Evolutionary conservation across 2,797 vertebrate genomes (phyloP), one percentile per base, ranked within the genome.

Genomic region (Danio kyathit): DNA sequence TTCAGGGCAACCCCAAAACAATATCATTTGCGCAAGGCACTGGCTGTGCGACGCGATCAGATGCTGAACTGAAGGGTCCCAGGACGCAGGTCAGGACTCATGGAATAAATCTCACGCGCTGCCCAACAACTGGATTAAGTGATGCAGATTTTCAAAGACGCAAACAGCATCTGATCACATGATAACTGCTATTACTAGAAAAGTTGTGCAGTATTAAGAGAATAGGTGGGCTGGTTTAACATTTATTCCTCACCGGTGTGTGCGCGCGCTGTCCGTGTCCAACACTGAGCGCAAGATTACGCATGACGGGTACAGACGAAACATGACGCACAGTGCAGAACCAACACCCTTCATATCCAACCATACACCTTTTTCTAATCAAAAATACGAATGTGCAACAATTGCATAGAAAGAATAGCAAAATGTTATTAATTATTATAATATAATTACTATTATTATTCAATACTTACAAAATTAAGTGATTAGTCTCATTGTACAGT

Each of bases 311-410:
- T 41, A 74, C 43, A 46, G 43, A 78, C 51, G 63, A 57, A 57
- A 71, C 77, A 71, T 79, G 77, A 79, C 57, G 77, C 43, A 64
- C 6, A 46, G 40, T 44, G 14, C 14, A 52, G 54, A 54, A 79
- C 77, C 59, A 64, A 72, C 57, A 61, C 66, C 76, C 59, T 48
- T 48, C 6, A 40, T 29, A 46, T n/a, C 4, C 29, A 21, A 49
- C 19, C 72, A 38, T 74, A 9, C 14, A 49, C 19, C 2, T 3
- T 44, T 73, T 73, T 44, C 2, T 8, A 21, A 16, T 10, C 5
- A 57, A 19, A 5, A 54, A 41, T 17, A 17, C 4, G 3, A 57
- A 56, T 14, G 16, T 29, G 46, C 29, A 70, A 5, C 12, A 16
- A 70, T 43, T 9, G 2, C 19, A 21, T 19, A 6, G 2, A 43